Evolutionary conservation across 2,888 invertebrate genomes (phyloP).

Genomic region (Rhingia campestris): DNA sequence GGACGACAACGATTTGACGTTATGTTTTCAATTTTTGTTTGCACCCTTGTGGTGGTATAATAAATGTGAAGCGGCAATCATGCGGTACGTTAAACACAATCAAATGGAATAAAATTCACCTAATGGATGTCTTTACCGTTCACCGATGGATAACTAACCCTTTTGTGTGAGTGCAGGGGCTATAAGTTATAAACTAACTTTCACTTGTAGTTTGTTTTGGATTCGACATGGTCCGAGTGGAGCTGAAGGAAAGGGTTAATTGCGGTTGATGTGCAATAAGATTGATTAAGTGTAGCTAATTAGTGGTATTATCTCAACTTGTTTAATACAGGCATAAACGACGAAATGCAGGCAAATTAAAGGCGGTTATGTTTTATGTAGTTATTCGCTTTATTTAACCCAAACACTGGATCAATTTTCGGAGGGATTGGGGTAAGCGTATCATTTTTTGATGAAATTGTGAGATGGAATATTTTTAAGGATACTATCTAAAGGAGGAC

Average conservation of each 20-base stretch:
- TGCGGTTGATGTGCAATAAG: slow-evolving; percentile 58
- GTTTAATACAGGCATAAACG: slow-evolving; percentile 1
- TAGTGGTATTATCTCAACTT: slow-evolving; percentile 57
- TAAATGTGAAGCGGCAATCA: slow-evolving; percentile 69
- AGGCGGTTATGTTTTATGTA: background rate
- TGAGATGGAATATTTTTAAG: background rate
- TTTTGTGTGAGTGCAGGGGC: slow-evolving; percentile 20
- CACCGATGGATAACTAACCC: slow-evolving; percentile 26
- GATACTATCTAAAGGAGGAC: slow-evolving; percentile 22
- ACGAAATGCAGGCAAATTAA: slow-evolving; percentile 1
- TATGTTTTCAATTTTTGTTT: background rate
- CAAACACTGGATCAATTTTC: background rate
- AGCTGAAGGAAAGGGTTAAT: slow-evolving; percentile 59
- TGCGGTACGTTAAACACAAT: slow-evolving; percentile 72
- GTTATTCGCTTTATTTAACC: slow-evolving; percentile 49
- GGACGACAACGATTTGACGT: slow-evolving; percentile 6
- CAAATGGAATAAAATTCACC: slow-evolving; percentile 51
- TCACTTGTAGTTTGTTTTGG: slow-evolving; percentile 43
- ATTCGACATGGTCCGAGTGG: slow-evolving; percentile 10
- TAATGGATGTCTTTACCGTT: slow-evolving; percentile 50
- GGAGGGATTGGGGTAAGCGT: background rate
- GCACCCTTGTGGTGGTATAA: slow-evolving; percentile 33
- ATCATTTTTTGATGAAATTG: background rate
- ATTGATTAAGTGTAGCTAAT: slow-evolving; percentile 71
- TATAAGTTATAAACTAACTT: slow-evolving; percentile 49